A percentile compares a stretch with the other conserved stretches of the same genome.
Evolutionary conservation across 2,797 vertebrate species (phyloP).

Genomic region (Epinephelus malabaricus): DNA sequence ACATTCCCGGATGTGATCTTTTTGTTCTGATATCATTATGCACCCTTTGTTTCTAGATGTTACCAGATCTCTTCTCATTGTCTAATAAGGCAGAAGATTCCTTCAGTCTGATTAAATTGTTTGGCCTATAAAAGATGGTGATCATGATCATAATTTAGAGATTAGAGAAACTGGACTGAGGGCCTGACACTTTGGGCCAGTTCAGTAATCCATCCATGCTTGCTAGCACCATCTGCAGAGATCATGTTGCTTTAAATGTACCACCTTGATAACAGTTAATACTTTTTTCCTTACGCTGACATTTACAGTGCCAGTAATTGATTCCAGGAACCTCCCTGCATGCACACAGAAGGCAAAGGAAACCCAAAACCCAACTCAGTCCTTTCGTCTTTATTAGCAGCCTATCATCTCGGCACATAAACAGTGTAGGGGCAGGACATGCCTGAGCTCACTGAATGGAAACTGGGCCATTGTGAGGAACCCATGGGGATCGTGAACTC

Average conservation of each 20-base stretch:
- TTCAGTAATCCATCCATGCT: no score
- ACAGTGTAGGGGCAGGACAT: constrained; percentile 31
- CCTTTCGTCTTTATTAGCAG: constrained; percentile 31
- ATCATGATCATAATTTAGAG: neutral
- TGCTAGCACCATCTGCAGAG: no score
- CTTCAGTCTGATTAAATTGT: neutral
- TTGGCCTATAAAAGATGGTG: neutral
- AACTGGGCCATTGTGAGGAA: constrained; percentile 50
- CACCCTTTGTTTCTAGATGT: neutral
- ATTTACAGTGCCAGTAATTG: constrained; percentile 12
- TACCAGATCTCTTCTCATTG: neutral
- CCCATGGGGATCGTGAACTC: constrained; percentile 17
- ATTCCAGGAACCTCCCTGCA: constrained; percentile 21
- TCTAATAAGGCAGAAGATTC: neutral
- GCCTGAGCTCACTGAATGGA: constrained; percentile 46
- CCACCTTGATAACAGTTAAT: neutral
- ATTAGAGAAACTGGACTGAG: no score
- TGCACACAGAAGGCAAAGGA: constrained; percentile 26
- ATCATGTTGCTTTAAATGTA: constrained; percentile 20
- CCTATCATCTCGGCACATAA: constrained; percentile 40
- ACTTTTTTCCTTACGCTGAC: neutral
- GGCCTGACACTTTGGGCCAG: no score
- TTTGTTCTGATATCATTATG: neutral
- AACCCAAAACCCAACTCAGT: constrained; percentile 30
- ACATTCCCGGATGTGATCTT: neutral